A percentile compares a stretch with the other conserved stretches of the same genome.
These are phyloP conservation scores for Coenobita brevimanus DNA, from an alignment of 1,140 invertebrate species.

Conservation along the genomic window DNA sequence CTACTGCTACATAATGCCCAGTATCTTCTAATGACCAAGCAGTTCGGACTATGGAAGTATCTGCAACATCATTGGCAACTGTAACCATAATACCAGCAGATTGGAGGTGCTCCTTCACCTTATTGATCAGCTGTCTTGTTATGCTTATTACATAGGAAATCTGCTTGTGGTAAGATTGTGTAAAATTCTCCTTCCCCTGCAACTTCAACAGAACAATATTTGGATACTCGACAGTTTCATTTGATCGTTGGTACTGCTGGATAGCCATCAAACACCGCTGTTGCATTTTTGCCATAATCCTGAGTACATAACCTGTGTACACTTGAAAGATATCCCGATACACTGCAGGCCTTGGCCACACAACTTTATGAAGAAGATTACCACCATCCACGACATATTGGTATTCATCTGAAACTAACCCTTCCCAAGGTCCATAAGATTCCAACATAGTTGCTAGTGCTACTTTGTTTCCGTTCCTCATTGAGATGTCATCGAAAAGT, in stretches of 20 bases:
- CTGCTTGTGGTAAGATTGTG: constrained; percentile 32
- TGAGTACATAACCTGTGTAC: constrained; percentile 38
- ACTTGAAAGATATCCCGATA: constrained; percentile 27
- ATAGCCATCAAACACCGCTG: constrained; percentile 21
- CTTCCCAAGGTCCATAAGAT: constrained; percentile 22
- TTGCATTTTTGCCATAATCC: constrained; percentile 34
- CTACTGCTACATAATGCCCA: constrained; percentile 15
- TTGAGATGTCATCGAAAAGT: constrained; percentile 35
- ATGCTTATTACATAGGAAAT: constrained; percentile 32
- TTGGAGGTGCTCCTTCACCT: constrained; percentile 27
- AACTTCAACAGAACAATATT: constrained; percentile 17
- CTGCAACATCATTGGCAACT: constrained; percentile 38
- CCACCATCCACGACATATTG: constrained; percentile 31
- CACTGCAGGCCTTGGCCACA: constrained; percentile 26
- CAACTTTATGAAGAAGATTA: constrained; percentile 34
- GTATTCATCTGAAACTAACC: constrained; percentile 18
- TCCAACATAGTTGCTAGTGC: constrained; percentile 33
- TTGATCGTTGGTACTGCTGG: constrained; percentile 31
- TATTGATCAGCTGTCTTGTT: constrained; percentile 37
- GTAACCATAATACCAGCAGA: constrained; percentile 24
- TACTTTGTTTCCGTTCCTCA: constrained; percentile 35
- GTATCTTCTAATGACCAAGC: constrained; percentile 15
- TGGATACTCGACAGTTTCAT: constrained; percentile 20
- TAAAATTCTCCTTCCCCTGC: constrained; percentile 5
- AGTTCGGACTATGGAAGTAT: constrained; percentile 27